These are phyloP conservation scores for Lumbricus terrestris DNA, from an alignment of 2,888 invertebrate genomes.

Conservation along the genomic window DNA sequence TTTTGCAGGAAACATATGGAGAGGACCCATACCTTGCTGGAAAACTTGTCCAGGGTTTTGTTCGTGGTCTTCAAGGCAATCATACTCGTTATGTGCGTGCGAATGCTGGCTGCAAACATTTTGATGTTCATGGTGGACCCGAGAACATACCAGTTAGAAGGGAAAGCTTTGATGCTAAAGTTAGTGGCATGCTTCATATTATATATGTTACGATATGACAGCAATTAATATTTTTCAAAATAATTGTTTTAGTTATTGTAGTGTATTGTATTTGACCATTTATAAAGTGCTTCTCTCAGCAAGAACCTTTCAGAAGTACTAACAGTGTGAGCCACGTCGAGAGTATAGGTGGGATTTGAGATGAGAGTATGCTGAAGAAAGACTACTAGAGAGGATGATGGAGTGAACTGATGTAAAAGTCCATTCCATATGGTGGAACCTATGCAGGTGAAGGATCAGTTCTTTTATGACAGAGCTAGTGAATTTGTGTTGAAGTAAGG, in stretches of 20 bases:
- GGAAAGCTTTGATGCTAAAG: slow-evolving; percentile 35
- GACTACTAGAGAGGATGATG: too few relatives aligned
- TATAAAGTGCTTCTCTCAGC: too few relatives aligned
- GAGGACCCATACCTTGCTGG: slow-evolving; percentile 55
- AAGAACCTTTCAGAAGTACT: too few relatives aligned
- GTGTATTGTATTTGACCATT: too few relatives aligned
- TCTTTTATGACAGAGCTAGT: not conserved
- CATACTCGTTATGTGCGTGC: slow-evolving; percentile 48
- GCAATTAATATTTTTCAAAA: not conserved
- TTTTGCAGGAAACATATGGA: slow-evolving; percentile 54
- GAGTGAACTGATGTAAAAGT: too few relatives aligned
- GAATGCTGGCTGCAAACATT: slow-evolving; percentile 56
- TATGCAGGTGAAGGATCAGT: too few relatives aligned
- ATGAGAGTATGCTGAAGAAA: too few relatives aligned
- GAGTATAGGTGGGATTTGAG: too few relatives aligned
- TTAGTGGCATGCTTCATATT: not conserved
- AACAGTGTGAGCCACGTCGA: too few relatives aligned
- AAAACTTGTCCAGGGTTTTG: slow-evolving; percentile 46
- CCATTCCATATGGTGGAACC: too few relatives aligned
- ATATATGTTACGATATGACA: too few relatives aligned
- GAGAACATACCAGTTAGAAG: slow-evolving; percentile 47
- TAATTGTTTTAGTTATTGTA: not conserved
- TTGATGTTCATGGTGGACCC: slow-evolving; percentile 56
- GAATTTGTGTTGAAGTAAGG: not conserved
- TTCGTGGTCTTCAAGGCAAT: slow-evolving; percentile 51